These are phyloP conservation scores for Berghia stephanieae DNA, from an alignment of 1,140 invertebrate species.

Conservation along the genomic window DNA sequence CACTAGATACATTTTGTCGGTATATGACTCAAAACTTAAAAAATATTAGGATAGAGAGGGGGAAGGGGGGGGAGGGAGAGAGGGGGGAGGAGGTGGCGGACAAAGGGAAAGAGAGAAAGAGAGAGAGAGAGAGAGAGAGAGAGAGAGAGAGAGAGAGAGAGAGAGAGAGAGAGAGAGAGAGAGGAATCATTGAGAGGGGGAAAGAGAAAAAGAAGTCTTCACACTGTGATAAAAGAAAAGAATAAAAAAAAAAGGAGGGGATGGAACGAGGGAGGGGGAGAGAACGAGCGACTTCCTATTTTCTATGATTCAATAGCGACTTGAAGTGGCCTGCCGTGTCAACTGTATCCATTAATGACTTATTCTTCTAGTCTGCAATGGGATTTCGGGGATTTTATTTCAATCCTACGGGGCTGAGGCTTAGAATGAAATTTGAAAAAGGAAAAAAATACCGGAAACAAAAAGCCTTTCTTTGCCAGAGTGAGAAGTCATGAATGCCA, in stretches of 20 bases:
- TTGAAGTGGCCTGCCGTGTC: too few species aligned
- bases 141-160: constrained; percentile 19
- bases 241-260: not conserved
- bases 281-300: not conserved
- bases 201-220: constrained; percentile 5
- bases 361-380: too few species aligned
- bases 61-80: not conserved
- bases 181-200: not conserved
- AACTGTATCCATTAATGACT: too few species aligned
- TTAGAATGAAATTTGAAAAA: too few species aligned
- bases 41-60: constrained; percentile 13
- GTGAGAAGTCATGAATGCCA: too few species aligned
- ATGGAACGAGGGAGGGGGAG: not conserved
- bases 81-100: not conserved
- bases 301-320: too few species aligned
- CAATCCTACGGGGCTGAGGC: too few species aligned
- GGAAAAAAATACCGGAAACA: too few species aligned
- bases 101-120: constrained; percentile 16
- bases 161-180: constrained; percentile 16
- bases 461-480: too few species aligned
- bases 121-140: constrained; percentile 9
- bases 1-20: too few species aligned
- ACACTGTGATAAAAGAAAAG: not conserved
- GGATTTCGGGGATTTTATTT: too few species aligned
- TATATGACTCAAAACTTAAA: not conserved